Base-by-base conservation (phyloP, 2,888 invertebrate genomes). In the Seira ritae region DNA sequence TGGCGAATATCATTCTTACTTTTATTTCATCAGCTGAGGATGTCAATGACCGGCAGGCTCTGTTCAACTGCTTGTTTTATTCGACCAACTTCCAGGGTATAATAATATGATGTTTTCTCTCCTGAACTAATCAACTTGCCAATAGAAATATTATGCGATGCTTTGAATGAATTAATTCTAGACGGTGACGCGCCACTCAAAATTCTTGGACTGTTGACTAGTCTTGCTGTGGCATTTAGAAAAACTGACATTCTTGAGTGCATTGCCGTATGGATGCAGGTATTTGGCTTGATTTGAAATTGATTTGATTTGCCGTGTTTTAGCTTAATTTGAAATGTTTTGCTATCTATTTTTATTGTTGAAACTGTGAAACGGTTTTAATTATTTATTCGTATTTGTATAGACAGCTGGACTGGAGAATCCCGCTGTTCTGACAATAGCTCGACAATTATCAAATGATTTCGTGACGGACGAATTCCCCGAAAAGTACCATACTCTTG, bases 251-350 rank as follows among this genome's bases (percentile, higher is more conserved):
- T 86, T 24, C 67, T 87, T 0, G 80, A 85, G 42, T 87, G 87
- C 37, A 70, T 85, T 31, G 84, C 86, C 2, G 31, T 82, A 50
- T 87, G 87, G 87, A 85, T 86, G 85, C 62, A 80, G 80, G 87
- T 87, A 81, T 42, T 75, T 71, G 12, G 1, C 46, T 65, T 71
- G 8, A n/a, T 10, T n/a, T n/a, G n/a, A n/a, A n/a, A n/a, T n/a
- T n/a, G n/a, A n/a, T n/a, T n/a, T n/a, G n/a, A n/a, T n/a, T n/a
- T n/a, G n/a, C n/a, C n/a, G n/a, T n/a, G n/a, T n/a, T n/a, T n/a
- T n/a, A n/a, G n/a, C n/a, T n/a, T n/a, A n/a, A n/a, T n/a, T n/a
- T n/a, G n/a, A n/a, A 8, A 15, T 69, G 20, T 17, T 24, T 50
- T 37, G 17, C 1, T 17, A 17, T 24, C 73, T 60, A 74, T 19